Conservation (phyloP, 1,140 invertebrate genomes). For the Goniozus legneri region DNA sequence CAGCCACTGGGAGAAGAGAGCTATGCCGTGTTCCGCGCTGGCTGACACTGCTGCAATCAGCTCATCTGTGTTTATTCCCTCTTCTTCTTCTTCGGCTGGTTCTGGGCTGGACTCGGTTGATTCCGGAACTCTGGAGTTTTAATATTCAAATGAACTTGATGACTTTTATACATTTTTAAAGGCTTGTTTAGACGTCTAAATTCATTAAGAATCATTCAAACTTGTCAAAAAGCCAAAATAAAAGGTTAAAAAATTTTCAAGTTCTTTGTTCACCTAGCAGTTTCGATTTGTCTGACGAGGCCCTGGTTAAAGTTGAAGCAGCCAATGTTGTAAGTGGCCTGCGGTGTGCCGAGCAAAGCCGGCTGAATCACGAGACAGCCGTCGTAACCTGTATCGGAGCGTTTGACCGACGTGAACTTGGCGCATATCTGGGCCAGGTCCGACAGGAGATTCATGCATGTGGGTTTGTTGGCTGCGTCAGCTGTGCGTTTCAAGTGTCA, state of each 20-base stretch:
- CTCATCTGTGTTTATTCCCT: conserved; percentile 47
- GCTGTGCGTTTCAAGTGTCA: too few species aligned
- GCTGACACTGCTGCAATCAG: conserved; percentile 55
- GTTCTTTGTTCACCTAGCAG: conserved; percentile 24
- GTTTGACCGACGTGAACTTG: conserved; percentile 48
- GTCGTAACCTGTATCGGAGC: conserved; percentile 37
- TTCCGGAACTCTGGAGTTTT: conserved; percentile 19
- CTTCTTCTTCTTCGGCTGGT: conserved; percentile 39
- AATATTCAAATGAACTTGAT: too few species aligned
- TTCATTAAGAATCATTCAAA: too few species aligned
- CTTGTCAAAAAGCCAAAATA: too few species aligned
- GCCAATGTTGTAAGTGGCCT: conserved; percentile 53
- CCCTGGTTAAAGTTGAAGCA: conserved; percentile 55
- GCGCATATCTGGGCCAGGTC: conserved; percentile 57
- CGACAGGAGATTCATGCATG: conserved; percentile 56
- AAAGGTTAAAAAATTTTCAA: background rate
- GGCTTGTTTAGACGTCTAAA: too few species aligned
- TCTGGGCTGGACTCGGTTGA: conserved; percentile 27
- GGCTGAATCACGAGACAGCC: conserved; percentile 55
- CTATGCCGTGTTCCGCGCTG: conserved; percentile 55
- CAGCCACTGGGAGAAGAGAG: conserved; percentile 53
- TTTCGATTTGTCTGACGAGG: conserved; percentile 44
- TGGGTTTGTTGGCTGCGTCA: conserved; percentile 48
- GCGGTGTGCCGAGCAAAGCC: conserved; percentile 49
- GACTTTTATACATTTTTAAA: too few species aligned